These are phyloP conservation scores for Phoeniculus purpureus DNA, from an alignment of 2,797 vertebrate species.

Conservation along the genomic window DNA sequence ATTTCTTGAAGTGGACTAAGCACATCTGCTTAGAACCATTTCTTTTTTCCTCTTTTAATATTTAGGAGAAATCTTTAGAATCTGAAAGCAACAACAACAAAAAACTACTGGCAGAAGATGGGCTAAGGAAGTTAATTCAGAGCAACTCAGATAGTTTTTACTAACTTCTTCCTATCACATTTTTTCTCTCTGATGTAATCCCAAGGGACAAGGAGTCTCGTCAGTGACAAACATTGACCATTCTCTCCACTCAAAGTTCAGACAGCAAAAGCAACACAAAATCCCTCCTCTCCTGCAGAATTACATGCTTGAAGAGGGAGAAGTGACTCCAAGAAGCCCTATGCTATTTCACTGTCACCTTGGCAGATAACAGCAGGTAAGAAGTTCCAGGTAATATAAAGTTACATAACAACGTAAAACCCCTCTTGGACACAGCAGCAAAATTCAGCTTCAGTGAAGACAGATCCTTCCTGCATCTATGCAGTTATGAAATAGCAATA, in stretches of 20 bases:
- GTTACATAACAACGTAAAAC: background rate
- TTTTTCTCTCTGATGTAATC: background rate
- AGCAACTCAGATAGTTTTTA: background rate
- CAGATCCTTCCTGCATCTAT: background rate
- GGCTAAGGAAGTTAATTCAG: background rate
- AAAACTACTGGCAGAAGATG: background rate
- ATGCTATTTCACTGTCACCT: background rate
- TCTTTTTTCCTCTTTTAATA: background rate
- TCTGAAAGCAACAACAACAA: background rate
- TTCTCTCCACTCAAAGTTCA: background rate
- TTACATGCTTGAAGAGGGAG: background rate
- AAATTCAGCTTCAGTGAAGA: background rate
- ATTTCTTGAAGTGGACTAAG: slow-evolving; percentile 40
- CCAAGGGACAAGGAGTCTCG: background rate
- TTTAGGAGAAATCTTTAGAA: background rate
- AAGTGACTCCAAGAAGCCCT: background rate
- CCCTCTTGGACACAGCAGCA: background rate
- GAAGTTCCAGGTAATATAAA: background rate
- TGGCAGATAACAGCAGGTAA: background rate
- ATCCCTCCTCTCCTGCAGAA: background rate
- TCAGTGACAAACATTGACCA: background rate
- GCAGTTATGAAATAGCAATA: background rate
- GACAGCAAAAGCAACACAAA: background rate
- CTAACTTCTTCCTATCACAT: background rate
- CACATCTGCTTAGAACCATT: background rate